Evolutionary conservation across 2,888 invertebrate genomes (phyloP), one percentile per base, ranked within the genome.

Genomic region (Calameuta idolon): DNA sequence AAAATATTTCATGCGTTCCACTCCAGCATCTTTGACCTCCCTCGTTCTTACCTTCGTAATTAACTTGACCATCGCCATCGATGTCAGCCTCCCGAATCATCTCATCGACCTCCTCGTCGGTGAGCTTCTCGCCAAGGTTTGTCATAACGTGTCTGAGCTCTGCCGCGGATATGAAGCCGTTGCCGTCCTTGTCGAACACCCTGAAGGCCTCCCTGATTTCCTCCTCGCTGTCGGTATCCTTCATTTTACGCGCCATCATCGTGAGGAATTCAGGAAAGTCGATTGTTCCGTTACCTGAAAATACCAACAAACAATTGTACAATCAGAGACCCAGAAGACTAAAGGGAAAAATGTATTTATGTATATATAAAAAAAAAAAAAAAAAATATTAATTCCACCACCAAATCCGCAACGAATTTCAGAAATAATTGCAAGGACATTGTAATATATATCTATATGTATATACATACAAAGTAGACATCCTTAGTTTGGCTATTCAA

Each of bases 191-290:
- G 94, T 99, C 99, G 94, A 99, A 99, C 89, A 98, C 98, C 93
- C 98, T 96, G 96, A 99, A 97, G 88, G 99, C 99, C 93, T 99
- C 99, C 93, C 98, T 96, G 93, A 99, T 98, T 94, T 99, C 99
- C 93, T 99, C 98, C 95, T 98, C 98, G 92, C 98, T 97, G 94
- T 99, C 99, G 86, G 99, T 99, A 94, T 99, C 99, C 93, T 99
- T 99, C 98, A 99, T 99, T 95, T 99, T 99, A 92, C 99, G 96
- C 91, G 99, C 99, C 99, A 99, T 99, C 99, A 99, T 99, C 92
- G 99, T 99, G 91, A 99, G 95, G 95, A 99, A 99, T 94, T 99
- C 99, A 89, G 99, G 99, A 94, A 99, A 99, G 94, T 99, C 99
- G 93, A 99, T 99, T 92, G 99, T 99, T 91, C 99, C 99, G 93